phyloP scores from a whole-genome alignment of 2,113 vertebrate genomes.

The Sapayoa aenigma region DNA sequence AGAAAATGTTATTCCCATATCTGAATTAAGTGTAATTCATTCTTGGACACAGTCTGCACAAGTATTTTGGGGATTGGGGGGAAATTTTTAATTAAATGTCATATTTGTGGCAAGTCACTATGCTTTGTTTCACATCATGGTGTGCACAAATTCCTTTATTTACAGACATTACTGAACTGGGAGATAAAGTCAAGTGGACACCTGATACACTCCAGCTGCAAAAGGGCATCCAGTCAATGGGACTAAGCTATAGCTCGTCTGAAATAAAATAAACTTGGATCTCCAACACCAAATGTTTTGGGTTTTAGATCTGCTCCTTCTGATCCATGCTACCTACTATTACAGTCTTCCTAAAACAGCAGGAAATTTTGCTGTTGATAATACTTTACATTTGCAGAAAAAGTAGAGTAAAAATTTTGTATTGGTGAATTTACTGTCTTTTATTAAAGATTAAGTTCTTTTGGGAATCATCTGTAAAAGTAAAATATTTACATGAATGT shows the following conservation, averaged over 20 bases:
- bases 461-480: no score
- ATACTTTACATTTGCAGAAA: neutral
- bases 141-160: neutral
- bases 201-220: neutral
- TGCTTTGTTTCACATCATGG: accelerated
- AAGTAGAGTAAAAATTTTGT: neutral
- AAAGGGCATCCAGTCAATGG: neutral
- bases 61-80: neutral
- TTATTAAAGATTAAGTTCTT: no score
- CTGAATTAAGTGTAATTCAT: neutral
- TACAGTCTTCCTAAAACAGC: neutral
- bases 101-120: neutral
- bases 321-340: neutral
- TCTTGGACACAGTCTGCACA: neutral
- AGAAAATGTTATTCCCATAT: neutral
- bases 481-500: no score
- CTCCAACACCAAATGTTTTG: neutral
- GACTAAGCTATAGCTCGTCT: neutral
- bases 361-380: neutral
- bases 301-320: neutral
- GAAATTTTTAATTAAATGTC: neutral
- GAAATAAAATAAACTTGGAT: neutral
- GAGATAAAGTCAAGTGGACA: neutral
- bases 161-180: neutral
- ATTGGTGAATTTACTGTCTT: no score